phyloP scores from a whole-genome alignment of 2,113 vertebrate genomes.

The Chiloscyllium plagiosum region DNA sequence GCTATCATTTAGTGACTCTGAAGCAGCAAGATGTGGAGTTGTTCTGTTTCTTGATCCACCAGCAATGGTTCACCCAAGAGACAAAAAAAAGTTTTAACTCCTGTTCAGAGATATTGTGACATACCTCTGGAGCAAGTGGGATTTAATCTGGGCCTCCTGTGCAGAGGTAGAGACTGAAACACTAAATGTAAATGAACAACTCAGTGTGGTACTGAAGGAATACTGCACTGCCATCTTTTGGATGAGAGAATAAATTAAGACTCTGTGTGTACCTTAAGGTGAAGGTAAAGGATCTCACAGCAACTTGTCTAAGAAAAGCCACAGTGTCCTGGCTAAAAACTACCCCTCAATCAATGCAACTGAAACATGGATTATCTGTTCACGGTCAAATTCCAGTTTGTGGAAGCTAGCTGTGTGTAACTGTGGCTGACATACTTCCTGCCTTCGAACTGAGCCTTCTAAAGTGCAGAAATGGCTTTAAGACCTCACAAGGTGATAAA shows the following conservation, averaged over 20 bases:
- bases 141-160: no score
- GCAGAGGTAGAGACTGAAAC: neutral
- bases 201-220: neutral
- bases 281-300: neutral
- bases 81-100: neutral
- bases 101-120: no score
- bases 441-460: neutral
- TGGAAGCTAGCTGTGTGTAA: neutral
- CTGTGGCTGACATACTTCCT: neutral
- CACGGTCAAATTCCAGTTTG: no score
- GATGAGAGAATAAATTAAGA: neutral
- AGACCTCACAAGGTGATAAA: neutral
- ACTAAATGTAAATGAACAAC: neutral
- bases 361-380: neutral
- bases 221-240: neutral
- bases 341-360: neutral
- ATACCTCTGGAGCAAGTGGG: no score
- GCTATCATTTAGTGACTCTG: neutral
- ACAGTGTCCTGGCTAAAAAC: neutral
- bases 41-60: neutral
- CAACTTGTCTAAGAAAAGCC: neutral
- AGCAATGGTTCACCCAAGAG: neutral
- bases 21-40: neutral
- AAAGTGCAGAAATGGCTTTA: neutral
- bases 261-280: neutral